Conservation (phyloP, 2,113 vertebrate genomes). For the Octodon degus region DNA sequence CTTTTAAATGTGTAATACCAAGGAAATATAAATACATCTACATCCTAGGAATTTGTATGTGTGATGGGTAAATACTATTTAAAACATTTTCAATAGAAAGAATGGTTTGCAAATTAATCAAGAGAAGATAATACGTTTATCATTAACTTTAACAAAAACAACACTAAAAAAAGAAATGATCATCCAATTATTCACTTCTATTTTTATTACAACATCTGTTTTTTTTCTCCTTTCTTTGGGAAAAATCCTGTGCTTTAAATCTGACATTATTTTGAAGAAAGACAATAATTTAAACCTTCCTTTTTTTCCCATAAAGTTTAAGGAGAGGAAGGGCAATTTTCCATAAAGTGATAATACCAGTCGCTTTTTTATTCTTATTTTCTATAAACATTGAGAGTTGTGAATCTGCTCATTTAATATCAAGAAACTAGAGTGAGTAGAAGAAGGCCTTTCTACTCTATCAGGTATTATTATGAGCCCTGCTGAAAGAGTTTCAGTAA, state of each 20-base stretch:
- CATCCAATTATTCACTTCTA: not conserved
- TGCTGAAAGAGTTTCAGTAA: not conserved
- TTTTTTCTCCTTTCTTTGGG: constrained; percentile 90
- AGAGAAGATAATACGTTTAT: constrained; percentile 56
- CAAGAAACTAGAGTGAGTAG: not conserved
- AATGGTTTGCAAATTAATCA: constrained; percentile 71
- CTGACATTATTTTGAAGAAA: constrained; percentile 89
- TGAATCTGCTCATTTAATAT: not conserved
- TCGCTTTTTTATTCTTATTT: not conserved
- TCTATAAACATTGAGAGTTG: not conserved
- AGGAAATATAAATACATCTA: constrained; percentile 72
- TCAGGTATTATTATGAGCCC: not conserved
- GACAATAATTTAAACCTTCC: constrained; percentile 90
- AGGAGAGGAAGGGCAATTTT: not conserved
- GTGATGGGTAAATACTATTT: constrained; percentile 72
- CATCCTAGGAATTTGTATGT: constrained; percentile 38
- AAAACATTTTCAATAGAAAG: constrained; percentile 83
- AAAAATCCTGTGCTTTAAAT: constrained; percentile 93
- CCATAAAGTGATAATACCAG: not conserved
- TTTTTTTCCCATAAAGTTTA: not conserved
- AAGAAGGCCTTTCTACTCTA: not conserved
- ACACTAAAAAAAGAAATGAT: constrained; percentile 77
- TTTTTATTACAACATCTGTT: constrained; percentile 74
- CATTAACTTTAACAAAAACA: constrained; percentile 84
- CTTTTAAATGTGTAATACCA: constrained; percentile 83